phyloP scores from a whole-genome alignment of 2,888 invertebrate species.

The Trichopoda pennipes region DNA sequence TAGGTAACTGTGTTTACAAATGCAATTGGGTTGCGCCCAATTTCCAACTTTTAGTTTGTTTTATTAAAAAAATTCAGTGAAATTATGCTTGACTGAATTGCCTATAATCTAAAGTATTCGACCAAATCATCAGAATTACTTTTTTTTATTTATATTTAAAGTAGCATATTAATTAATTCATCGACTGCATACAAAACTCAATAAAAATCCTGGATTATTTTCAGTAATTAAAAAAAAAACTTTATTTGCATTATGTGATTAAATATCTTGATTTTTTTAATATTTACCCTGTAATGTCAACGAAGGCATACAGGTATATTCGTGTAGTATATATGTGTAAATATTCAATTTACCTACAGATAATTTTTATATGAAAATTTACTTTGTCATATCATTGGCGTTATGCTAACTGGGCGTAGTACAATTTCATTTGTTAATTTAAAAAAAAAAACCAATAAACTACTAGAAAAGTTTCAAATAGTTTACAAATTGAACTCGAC shows the following conservation, averaged over 20 bases:
- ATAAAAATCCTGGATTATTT: background rate
- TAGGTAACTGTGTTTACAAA: no score
- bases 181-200: no score
- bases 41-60: no score
- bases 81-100: no score
- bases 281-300: conserved; percentile 9
- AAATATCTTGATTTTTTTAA: background rate
- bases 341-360: background rate
- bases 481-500: background rate
- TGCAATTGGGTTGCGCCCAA: no score
- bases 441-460: no score
- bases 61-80: no score
- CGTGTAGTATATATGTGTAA: background rate
- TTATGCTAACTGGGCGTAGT: background rate
- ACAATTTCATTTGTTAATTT: background rate
- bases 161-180: no score
- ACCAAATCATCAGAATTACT: no score
- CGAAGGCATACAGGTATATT: background rate
- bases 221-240: conserved; percentile 3
- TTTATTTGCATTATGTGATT: conserved; percentile 16
- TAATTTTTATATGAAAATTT: conserved; percentile 12
- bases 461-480: background rate
- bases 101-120: no score
- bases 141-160: no score
- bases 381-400: conserved; percentile 18